A percentile compares a stretch with the other conserved stretches of the same genome.
Conservation (phyloP, 53 echinoderm and acorn worm species). For the Mesocentrotus franciscanus region DNA sequence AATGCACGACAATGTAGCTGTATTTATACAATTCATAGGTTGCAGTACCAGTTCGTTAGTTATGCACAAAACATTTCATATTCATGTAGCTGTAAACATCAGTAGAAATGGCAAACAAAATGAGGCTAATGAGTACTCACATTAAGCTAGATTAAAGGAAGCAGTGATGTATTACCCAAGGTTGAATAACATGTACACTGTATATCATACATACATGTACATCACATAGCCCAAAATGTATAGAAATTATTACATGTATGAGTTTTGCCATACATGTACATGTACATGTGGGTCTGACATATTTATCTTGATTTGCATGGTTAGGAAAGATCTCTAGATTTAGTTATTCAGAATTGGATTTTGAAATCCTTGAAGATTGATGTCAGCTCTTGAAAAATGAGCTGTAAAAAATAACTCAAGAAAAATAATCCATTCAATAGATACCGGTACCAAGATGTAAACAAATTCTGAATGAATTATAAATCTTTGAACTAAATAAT, state of each 20-base stretch:
- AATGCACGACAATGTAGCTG: background rate
- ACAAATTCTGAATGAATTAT: background rate
- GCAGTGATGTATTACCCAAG: background rate
- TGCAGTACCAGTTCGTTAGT: background rate
- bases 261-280: background rate
- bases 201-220: background rate
- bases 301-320: background rate
- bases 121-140: background rate
- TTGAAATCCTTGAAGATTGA: background rate
- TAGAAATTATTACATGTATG: background rate
- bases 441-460: too few species aligned
- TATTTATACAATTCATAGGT: background rate
- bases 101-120: background rate
- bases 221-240: background rate
- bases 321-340: background rate
- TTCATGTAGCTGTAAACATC: background rate
- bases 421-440: too few species aligned
- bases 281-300: too few species aligned
- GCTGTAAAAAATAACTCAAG: background rate
- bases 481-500: background rate
- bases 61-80: background rate
- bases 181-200: background rate
- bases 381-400: background rate
- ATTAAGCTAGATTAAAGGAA: slow-evolving; percentile 1
- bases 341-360: background rate